phyloP scores from a whole-genome alignment of 2,888 invertebrate genomes.

The Drosophila greeni region DNA sequence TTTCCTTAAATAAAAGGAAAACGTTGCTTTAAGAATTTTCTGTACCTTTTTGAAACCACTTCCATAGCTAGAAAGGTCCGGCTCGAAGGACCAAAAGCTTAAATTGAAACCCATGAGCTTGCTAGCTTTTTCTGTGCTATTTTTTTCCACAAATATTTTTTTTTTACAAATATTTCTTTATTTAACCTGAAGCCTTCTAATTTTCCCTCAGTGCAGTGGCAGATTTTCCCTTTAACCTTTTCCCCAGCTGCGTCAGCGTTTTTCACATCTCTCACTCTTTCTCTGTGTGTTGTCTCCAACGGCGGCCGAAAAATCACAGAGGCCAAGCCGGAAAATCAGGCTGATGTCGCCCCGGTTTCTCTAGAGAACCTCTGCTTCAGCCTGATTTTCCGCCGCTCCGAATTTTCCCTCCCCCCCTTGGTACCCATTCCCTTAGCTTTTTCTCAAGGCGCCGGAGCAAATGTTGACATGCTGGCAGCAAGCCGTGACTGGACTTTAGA shows the following conservation, averaged over 20 bases:
- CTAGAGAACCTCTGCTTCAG: conserved; percentile 6
- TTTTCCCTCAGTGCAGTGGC: conserved; percentile 14
- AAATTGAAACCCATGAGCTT: too few relatives aligned
- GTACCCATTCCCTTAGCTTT: conserved; percentile 7
- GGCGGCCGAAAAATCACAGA: conserved; percentile 64
- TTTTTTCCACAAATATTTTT: too few relatives aligned
- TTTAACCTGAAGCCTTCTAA: too few relatives aligned
- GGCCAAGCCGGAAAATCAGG: conserved; percentile 63
- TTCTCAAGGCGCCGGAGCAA: conserved; percentile 44
- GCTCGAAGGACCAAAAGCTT: background rate
- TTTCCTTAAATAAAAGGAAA: too few relatives aligned
- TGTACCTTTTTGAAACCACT: background rate
- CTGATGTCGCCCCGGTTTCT: conserved; percentile 29
- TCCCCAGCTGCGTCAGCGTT: conserved; percentile 46
- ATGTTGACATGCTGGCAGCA: conserved; percentile 49
- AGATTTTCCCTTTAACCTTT: conserved; percentile 18
- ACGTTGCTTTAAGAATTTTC: background rate
- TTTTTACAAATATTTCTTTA: too few relatives aligned
- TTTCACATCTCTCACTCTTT: conserved; percentile 30
- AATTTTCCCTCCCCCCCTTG: background rate
- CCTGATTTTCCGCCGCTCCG: background rate
- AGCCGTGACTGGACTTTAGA: conserved; percentile 47
- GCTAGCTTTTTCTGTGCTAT: too few relatives aligned
- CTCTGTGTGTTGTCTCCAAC: conserved; percentile 19
- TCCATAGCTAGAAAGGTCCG: background rate